These are phyloP conservation scores for Punctoribates punctum DNA, from an alignment of 2,888 invertebrate genomes.

Conservation along the genomic window DNA sequence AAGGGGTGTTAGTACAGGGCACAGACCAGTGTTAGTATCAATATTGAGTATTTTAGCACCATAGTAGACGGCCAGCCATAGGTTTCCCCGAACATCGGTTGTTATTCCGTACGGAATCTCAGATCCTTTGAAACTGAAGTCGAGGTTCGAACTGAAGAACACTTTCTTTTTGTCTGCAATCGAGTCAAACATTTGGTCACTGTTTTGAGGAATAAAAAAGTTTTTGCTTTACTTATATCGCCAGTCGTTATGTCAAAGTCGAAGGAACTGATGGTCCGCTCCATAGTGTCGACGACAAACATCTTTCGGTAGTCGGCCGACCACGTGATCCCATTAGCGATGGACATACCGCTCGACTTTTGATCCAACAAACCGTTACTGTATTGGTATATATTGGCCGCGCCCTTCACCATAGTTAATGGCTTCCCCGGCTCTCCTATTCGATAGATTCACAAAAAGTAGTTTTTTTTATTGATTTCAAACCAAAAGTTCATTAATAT, in stretches of 20 bases:
- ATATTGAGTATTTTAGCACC: conserved; percentile 8
- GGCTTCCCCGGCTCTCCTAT: conserved; percentile 21
- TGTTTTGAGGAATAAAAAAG: too few species aligned
- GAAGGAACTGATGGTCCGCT: not conserved
- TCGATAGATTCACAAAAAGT: not conserved
- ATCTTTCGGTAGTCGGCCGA: not conserved
- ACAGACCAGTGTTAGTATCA: not conserved
- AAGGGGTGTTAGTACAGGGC: too few species aligned
- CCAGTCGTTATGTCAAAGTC: not conserved
- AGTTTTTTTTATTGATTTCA: not conserved
- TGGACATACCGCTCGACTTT: not conserved
- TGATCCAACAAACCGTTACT: not conserved
- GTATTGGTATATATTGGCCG: not conserved
- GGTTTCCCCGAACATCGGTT: conserved; percentile 1
- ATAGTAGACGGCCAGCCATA: conserved; percentile 20
- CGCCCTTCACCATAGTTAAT: conserved; percentile 3
- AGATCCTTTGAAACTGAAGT: conserved; percentile 21
- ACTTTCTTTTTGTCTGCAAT: not conserved
- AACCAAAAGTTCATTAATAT: not conserved
- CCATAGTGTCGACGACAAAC: conserved; percentile 27
- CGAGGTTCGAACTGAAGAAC: conserved; percentile 3
- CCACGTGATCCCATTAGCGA: not conserved
- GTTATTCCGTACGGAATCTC: conserved; percentile 13
- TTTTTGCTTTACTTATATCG: not conserved
- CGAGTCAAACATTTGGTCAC: too few species aligned